Evolutionary conservation across 1,140 invertebrate genomes (phyloP), one percentile per base, ranked within the genome.

Genomic region (Lepidotrigona ventralis): DNA sequence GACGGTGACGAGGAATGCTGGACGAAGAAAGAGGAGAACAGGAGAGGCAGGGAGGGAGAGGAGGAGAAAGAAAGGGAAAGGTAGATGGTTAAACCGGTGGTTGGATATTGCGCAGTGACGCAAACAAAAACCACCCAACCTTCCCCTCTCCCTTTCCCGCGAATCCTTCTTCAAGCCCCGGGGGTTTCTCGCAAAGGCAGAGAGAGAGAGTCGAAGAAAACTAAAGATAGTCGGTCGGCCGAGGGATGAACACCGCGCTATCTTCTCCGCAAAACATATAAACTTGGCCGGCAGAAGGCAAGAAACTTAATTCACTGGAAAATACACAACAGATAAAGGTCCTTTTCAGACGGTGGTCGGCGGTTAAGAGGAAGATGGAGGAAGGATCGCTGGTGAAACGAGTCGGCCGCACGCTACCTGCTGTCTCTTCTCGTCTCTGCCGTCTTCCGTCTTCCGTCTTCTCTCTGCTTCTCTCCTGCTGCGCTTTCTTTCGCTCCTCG

Each of bases 291-390:
- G 89, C 85, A 88, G 88, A 88, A 90, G 85, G 88, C 89, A 90
- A 89, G 90, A 89, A 90, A 90, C 88, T 90, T 89, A 91, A 91
- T 91, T 90, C 88, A 88, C 73, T 87, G 89, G 88, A 90, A 91
- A 91, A 91, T 91, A 90, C 90, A 90, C 86, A 84, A 90, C 88
- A 86, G 90, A 90, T 90, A 86, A 89, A 90, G 89, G 88, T 90
- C 87, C 39, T 80, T 87, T 86, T 85, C 81, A 82, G 70, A 88
- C 86, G 81, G 81, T 68, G 80, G 53, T 39, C 71, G 60, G 39
- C 51, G 68, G 33, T n/a, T n/a, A 39, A 51, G 12, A 46, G 19
- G 19, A 39, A 4, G 75, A 14, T 1, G 71, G 68, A 17, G 63
- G 26, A 64, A 29, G 46, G 51, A 79, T 74, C 81, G 58, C 23